Percentiles rank a stretch among this genome's conserved stretches.
Evolutionary conservation across 1,140 invertebrate species (phyloP).

Genomic region (Drosophila aff.): DNA sequence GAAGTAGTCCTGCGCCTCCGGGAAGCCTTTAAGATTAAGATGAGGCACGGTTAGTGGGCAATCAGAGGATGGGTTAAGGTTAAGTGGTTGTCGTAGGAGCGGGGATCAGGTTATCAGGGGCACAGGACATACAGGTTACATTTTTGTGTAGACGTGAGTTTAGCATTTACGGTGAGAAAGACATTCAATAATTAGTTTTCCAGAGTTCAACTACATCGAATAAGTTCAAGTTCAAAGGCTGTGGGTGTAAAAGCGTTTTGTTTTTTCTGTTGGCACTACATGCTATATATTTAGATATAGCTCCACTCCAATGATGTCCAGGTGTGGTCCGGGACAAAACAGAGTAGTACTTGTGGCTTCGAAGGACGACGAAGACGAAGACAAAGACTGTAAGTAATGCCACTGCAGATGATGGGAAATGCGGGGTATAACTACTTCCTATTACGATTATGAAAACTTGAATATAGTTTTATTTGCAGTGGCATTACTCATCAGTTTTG

Average conservation of each 20-base stretch:
- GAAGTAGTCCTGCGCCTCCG: conserved; percentile 90
- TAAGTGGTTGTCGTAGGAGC: neutral
- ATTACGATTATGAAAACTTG: neutral
- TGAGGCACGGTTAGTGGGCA: neutral
- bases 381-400: neutral
- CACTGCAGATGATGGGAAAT: conserved; percentile 1
- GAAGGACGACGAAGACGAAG: neutral
- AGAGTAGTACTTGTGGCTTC: neutral
- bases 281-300: conserved; percentile 2
- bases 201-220: conserved; percentile 52
- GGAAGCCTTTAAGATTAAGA: conserved; percentile 71
- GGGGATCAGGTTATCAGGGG: neutral
- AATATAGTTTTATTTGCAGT: conserved; percentile 12
- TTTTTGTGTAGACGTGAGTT: conserved; percentile 31
- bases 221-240: conserved; percentile 10
- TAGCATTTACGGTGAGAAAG: conserved; percentile 28
- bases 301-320: neutral
- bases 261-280: conserved; percentile 32
- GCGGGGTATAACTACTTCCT: too few relatives aligned
- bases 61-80: neutral
- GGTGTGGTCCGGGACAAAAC: conserved; percentile 16
- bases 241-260: conserved; percentile 46
- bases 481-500: conserved; percentile 20
- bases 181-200: conserved; percentile 22
- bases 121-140: neutral